Base-by-base conservation (phyloP, 2,888 invertebrate species). In the Tachina grossa region DNA sequence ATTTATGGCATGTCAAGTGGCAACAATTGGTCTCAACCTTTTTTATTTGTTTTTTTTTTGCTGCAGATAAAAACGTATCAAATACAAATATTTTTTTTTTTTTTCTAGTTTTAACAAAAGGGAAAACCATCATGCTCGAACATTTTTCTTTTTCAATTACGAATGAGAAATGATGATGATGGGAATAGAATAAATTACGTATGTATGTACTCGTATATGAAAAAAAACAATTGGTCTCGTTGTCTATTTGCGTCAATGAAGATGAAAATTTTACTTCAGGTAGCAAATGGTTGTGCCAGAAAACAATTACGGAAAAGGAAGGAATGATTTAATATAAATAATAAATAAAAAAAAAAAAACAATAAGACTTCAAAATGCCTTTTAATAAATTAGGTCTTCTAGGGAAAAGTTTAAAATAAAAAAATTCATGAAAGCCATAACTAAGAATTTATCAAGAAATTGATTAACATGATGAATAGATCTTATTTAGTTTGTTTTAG, bases 1-100 rank as follows among this genome's bases (percentile, higher is more conserved):
- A 84, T 81, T 81, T 77, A 81, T 81, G 77, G 71, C 45, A 76
- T 71, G 80, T 41, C 80, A 71, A 71, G 43, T 59, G 53, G 66
- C 65, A 74, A 68, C 49, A 65, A 84, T 55, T 71, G 71, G 43
- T 76, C 77, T 59, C 72, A 16, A 22, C 22, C 45, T 43, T 51
- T 53, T 31, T 31, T 6, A 1, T 31, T 31, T 31, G 2, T 31
- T 31, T 31, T 31, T 31, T 31, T 31, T 4, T 31, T 31, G 3
- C 4, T 31, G 31, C 6, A 49, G 45, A 80, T 76, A 80, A 74
- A 74, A 55, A 45, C 53, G 53, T 65, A 55, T 53, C 13, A 63
- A 63, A 47, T 63, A 72, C 53, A 75, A 63, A 74, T 51, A 57
- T 51, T 22, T 31, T 31, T 31, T 6, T 31, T 6, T 31, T 31